Base-by-base conservation (phyloP, 2,888 invertebrate genomes). In the Hemicrepidius hirtus region DNA sequence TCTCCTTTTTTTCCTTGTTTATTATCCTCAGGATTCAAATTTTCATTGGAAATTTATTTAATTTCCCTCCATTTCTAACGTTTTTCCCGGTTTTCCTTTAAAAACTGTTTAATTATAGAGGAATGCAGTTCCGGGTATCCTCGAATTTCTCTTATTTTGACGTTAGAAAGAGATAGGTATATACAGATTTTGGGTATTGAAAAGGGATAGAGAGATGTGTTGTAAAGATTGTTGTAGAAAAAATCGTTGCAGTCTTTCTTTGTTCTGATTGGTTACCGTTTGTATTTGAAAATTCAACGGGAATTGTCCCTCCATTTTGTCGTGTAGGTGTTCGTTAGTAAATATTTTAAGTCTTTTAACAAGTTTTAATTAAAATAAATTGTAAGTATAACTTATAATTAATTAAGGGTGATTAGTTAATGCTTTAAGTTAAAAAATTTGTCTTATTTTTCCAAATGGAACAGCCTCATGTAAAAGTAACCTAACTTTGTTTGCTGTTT, bases 201-300 rank as follows among this genome's bases (percentile, higher is more conserved):
- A 21, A 5, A 9, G 10, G 16, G 13, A 7, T 13, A 9, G 13
- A 7, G 20, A 18, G 2, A 21, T 20, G 20, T 16, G 49, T 16
- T 10, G 20, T 49, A 49, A 7, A 0, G 9, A 20, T 3, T 1
- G 9, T 40, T 16, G 20, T 9, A 1, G 3, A 10, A 16, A 21
- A 16, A 20, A 2, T 40, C 20, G 12, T 49, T 53, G 53, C 53
- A 53, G 37, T 57, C 40, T 35, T 20, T 9, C 9, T 13, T 16
- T 5, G n/a, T 37, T 37, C 20, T 35, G 40, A 57, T 57, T 57
- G 57, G 57, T n/a, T 12, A 18, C 18, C 12, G 32, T 40, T 37
- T 37, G 37, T 40, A 37, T 57, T 89, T 74, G 55, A 55, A 57
- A 55, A 41, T 50, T 66, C 44, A 66, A 66, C 66, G 66, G 41